A percentile compares a stretch with the other conserved stretches of the same genome.
Conservation (phyloP, 1,140 invertebrate species). For the Theocolax elegans region DNA sequence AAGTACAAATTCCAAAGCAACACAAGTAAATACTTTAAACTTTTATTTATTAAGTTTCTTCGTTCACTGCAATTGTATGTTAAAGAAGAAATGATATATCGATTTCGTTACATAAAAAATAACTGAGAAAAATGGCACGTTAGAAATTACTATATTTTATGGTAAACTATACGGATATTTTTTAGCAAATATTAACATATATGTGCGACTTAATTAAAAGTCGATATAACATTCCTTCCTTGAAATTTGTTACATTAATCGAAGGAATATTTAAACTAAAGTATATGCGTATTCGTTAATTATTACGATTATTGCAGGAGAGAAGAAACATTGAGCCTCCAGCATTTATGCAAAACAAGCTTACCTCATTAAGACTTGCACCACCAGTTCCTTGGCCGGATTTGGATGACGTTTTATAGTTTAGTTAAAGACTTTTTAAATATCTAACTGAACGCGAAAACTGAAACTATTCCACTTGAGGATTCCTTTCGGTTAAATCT, state of each 20-base stretch:
- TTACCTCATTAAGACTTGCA: slow-evolving; percentile 58
- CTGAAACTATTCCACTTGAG: slow-evolving; percentile 2
- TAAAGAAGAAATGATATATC: not conserved
- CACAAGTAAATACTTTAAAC: slow-evolving; percentile 21
- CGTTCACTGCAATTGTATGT: too few relatives aligned
- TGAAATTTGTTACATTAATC: too few relatives aligned
- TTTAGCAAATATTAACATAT: too few relatives aligned
- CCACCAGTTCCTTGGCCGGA: slow-evolving; percentile 61
- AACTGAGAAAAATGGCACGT: not conserved
- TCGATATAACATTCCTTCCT: too few relatives aligned
- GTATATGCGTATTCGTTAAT: too few relatives aligned
- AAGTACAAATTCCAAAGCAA: slow-evolving; percentile 20
- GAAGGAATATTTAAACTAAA: too few relatives aligned
- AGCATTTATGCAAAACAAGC: slow-evolving; percentile 57
- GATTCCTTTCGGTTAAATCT: not conserved
- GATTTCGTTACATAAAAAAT: not conserved
- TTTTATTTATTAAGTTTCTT: too few relatives aligned
- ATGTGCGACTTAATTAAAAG: too few relatives aligned
- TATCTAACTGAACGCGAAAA: too few relatives aligned
- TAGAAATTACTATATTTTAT: not conserved
- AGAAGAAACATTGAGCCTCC: slow-evolving; percentile 58
- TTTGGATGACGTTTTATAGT: slow-evolving; percentile 65
- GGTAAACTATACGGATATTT: too few relatives aligned
- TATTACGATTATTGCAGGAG: slow-evolving; percentile 48
- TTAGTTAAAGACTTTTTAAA: slow-evolving; percentile 50